Evolutionary conservation across 2,113 vertebrate species (phyloP), one percentile per base, ranked within the genome.

Genomic region (Semicossyphus pulcher): DNA sequence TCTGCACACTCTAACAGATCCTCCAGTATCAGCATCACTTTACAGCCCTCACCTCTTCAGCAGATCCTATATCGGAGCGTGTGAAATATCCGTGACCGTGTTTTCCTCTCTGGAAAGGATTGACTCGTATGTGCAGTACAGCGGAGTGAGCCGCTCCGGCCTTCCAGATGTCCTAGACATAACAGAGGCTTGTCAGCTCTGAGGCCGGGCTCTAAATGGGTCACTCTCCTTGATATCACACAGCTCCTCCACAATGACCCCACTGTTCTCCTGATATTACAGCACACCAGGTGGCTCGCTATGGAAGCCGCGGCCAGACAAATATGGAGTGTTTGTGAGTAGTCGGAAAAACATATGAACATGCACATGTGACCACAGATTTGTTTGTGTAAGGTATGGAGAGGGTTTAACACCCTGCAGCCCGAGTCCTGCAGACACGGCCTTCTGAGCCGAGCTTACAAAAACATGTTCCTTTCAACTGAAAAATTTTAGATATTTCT

Each of bases 241-340:
- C 88, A 62, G 86, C 88, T 78, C 79, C 65, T 78, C 86, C 77
- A 93, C 93, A 94, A 91, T 91, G 89, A 92, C 88, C 90, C 83
- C 88, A 85, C 81, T 93, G 93, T 93, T 93, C 86, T 71, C 63
- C 86, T 82, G 80, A 86, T 91, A 91, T 93, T 91, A 92, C 83
- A 76, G 76, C 90, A 72, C 92, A 88, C 89, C 91, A 92, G 91
- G 91, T 93, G 91, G 86, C 86, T 92, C 78, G 39, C 88, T 81
- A 64, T 37, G 78, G 85, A 92, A 92, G 75, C 88, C 76, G 52
- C 28, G 41, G 82, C 69, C 85, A 83, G 84, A 86, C 83, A 85
- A 93, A 91, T 84, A 90, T 70, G 71, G 60, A 39, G 72, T 80
- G 60, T 66, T 78, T 72, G 61, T 47, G 61, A 81, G 72, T n/a